phyloP scores from a whole-genome alignment of 37 sponge, comb jelly and placozoan species.

The Corticium candelabrum region DNA sequence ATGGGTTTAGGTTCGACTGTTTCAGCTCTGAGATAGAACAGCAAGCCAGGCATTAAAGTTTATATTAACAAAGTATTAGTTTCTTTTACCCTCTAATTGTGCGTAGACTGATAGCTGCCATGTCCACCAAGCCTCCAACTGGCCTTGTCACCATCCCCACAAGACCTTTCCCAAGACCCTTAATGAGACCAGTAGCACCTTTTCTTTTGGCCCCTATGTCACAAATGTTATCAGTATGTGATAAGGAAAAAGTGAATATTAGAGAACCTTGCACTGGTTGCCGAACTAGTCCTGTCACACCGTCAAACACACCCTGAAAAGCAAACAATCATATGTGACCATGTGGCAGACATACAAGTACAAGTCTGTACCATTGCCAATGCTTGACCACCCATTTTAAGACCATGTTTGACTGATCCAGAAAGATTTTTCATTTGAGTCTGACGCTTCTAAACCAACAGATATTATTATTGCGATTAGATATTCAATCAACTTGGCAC shows the following conservation, averaged over 20 bases:
- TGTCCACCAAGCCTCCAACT: not conserved
- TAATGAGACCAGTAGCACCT: not conserved
- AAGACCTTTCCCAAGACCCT: not conserved
- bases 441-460: not conserved
- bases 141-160: not conserved
- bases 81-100: not conserved
- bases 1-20: not conserved
- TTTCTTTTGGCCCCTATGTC: not conserved
- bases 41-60: not conserved
- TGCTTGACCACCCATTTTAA: not conserved
- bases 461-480: not conserved
- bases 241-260: no score
- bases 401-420: not conserved
- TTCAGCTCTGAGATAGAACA: not conserved
- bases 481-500: not conserved
- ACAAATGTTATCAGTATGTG: no score
- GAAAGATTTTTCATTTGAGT: not conserved
- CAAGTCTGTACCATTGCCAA: not conserved
- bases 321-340: not conserved
- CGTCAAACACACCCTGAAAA: not conserved
- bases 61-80: no score
- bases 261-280: constrained; percentile 6
- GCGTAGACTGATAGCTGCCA: not conserved
- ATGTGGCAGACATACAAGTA: not conserved
- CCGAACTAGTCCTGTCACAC: not conserved